phyloP scores from a whole-genome alignment of 2,797 vertebrate species.

The Danionella dracula region DNA sequence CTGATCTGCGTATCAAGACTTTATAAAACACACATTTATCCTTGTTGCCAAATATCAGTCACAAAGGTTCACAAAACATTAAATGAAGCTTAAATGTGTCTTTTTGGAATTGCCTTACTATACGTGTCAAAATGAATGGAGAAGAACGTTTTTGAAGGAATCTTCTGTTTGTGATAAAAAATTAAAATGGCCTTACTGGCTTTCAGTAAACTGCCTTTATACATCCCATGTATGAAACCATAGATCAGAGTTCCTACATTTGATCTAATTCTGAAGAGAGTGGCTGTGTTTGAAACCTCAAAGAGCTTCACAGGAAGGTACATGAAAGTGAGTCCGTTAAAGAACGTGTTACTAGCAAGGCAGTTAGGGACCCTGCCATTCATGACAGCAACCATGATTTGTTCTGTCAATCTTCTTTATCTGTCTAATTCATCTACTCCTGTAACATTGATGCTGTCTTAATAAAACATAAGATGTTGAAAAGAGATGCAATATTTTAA shows the following conservation, averaged over 20 bases:
- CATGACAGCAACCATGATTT: no score
- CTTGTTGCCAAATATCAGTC: constrained; percentile 20
- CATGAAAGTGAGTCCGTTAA: no score
- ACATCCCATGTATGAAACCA: background rate
- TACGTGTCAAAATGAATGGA: constrained; percentile 16
- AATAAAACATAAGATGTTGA: no score
- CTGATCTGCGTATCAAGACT: background rate
- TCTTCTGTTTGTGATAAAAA: constrained; percentile 7
- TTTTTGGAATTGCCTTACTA: constrained; percentile 34
- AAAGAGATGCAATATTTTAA: no score
- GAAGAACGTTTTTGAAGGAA: background rate
- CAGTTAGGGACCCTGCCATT: no score
- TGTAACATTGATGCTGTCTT: no score
- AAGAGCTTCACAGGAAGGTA: background rate
- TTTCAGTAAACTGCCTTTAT: constrained; percentile 23
- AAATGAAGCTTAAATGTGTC: constrained; percentile 7
- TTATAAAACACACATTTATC: background rate
- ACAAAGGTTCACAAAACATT: constrained; percentile 7
- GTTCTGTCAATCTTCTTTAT: no score
- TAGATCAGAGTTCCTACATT: background rate
- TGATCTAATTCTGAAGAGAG: background rate
- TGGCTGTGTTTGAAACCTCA: background rate
- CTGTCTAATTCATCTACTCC: no score
- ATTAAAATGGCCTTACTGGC: background rate
- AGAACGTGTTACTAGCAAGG: no score